Percentiles rank a stretch among this genome's conserved stretches.
Conservation (phyloP, 2,797 vertebrate genomes). For the Gymnoscopelus braueri region DNA sequence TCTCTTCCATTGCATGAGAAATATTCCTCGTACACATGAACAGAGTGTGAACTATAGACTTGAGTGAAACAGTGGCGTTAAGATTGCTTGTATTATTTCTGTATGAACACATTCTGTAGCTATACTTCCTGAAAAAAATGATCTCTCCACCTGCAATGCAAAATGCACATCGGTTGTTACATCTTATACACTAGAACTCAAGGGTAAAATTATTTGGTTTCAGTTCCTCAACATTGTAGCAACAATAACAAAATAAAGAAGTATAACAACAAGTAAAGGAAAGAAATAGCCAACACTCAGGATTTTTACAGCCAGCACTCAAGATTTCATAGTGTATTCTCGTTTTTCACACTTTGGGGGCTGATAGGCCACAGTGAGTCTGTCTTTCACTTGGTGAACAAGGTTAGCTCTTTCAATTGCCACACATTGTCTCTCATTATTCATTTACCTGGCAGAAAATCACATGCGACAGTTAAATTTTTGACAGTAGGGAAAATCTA, state of each 20-base stretch:
- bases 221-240: background rate
- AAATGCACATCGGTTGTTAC: background rate
- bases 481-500: constrained; percentile 45
- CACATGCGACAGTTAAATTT: constrained; percentile 62
- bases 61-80: no score
- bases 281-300: no score
- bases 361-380: constrained; percentile 68
- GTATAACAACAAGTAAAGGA: constrained; percentile 9
- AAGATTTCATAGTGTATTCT: constrained; percentile 43
- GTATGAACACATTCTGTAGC: no score
- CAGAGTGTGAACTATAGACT: no score
- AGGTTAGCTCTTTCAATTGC: constrained; percentile 52
- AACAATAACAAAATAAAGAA: constrained; percentile 12
- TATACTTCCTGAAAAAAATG: no score
- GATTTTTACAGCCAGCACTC: background rate
- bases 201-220: background rate
- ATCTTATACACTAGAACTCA: background rate
- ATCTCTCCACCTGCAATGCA: no score
- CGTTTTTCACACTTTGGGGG: constrained; percentile 62
- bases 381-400: constrained; percentile 77
- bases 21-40: no score
- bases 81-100: no score
- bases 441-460: constrained; percentile 51
- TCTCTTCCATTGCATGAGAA: no score
- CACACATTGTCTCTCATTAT: constrained; percentile 40